Evolutionary conservation across 1,140 invertebrate genomes (phyloP).

Genomic region (Euura saliciscinereae): DNA sequence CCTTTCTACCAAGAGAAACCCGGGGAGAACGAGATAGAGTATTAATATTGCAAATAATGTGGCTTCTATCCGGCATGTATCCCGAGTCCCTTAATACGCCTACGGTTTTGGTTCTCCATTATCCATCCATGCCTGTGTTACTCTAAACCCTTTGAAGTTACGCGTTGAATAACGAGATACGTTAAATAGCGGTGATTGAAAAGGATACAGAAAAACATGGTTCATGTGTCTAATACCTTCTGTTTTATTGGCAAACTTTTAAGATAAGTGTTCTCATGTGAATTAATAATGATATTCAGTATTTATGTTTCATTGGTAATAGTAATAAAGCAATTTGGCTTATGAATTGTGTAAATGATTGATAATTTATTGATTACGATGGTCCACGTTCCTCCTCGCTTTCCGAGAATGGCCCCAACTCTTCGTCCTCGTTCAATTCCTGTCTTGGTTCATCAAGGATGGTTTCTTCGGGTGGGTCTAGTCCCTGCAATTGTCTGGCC

Average conservation of each 20-base stretch:
- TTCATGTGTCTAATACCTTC: too few species aligned
- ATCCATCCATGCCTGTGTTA: too few species aligned
- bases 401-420: slow-evolving; percentile 48
- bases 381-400: slow-evolving; percentile 55
- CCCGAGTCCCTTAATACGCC: not conserved
- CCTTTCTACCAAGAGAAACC: not conserved
- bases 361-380: slow-evolving; percentile 35
- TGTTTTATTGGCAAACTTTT: too few species aligned
- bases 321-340: too few species aligned
- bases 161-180: too few species aligned
- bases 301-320: too few species aligned
- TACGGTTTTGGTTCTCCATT: not conserved
- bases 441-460: slow-evolving; percentile 34
- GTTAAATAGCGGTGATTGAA: too few species aligned
- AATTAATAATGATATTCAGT: too few species aligned
- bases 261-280: too few species aligned
- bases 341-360: not conserved
- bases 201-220: too few species aligned
- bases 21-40: not conserved
- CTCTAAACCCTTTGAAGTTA: too few species aligned
- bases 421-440: slow-evolving; percentile 32
- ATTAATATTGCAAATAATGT: slow-evolving; percentile 5
- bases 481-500: slow-evolving; percentile 46
- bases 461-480: slow-evolving; percentile 42
- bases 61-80: not conserved